Percentiles rank a stretch among this genome's conserved stretches.
Evolutionary conservation across 2,797 vertebrate genomes (phyloP).

Genomic region (Acridotheres tristis): DNA sequence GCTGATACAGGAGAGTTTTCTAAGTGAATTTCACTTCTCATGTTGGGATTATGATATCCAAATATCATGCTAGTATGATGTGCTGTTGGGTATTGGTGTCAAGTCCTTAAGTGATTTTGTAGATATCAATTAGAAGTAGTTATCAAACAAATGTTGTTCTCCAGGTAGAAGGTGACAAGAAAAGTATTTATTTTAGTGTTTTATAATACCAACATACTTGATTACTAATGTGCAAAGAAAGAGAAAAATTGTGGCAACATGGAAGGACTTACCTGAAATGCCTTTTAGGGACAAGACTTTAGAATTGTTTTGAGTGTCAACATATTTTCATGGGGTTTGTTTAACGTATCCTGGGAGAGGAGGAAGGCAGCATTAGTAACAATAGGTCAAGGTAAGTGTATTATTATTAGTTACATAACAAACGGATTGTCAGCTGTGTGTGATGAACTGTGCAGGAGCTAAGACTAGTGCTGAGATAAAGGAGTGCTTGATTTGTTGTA

Average conservation of each 20-base stretch:
- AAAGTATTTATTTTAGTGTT: background rate
- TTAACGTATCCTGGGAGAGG: background rate
- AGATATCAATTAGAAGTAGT: background rate
- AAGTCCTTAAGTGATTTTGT: background rate
- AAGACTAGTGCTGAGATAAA: background rate
- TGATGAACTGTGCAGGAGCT: background rate
- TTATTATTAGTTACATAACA: slow-evolving; percentile 47
- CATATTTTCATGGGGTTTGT: background rate
- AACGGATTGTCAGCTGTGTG: background rate
- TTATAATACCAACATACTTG: background rate
- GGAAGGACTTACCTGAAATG: background rate
- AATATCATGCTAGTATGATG: fast-evolving
- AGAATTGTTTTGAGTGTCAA: background rate
- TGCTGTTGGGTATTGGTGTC: background rate
- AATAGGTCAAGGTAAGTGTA: slow-evolving; percentile 27
- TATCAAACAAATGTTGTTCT: background rate
- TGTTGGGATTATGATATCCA: background rate
- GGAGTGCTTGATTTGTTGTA: background rate
- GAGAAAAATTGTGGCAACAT: too few species aligned
- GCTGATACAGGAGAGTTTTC: background rate
- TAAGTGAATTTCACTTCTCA: background rate
- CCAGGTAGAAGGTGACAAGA: background rate
- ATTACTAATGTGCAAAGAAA: background rate
- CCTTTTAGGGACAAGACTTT: background rate
- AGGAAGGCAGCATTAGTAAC: background rate